These are phyloP conservation scores for Miichthys miiuy DNA, from an alignment of 2,797 vertebrate species.

Conservation along the genomic window DNA sequence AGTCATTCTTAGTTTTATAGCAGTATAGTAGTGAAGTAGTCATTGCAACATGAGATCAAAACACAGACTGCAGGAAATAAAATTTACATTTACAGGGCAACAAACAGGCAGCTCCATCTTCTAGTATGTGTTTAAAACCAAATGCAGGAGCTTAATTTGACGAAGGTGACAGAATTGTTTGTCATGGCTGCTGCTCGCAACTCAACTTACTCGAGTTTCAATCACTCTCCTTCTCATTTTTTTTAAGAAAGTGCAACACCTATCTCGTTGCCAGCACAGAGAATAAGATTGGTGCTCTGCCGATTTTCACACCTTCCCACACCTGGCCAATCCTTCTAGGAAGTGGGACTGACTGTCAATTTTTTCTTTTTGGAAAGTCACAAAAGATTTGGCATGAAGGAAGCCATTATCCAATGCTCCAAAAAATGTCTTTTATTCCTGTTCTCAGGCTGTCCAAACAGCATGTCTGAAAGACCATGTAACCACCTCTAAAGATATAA, in stretches of 20 bases:
- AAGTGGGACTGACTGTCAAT: slow-evolving; percentile 27
- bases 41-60: not conserved
- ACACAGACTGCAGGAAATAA: not conserved
- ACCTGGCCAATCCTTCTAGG: slow-evolving; percentile 30
- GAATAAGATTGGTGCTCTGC: slow-evolving; percentile 26
- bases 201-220: slow-evolving; percentile 5
- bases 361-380: slow-evolving; percentile 22
- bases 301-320: slow-evolving; percentile 52
- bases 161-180: not conserved
- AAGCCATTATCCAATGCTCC: not conserved
- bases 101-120: not conserved
- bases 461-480: not conserved
- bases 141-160: not conserved
- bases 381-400: not conserved
- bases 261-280: slow-evolving; percentile 25
- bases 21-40: not conserved
- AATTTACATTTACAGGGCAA: not conserved
- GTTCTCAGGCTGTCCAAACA: not conserved
- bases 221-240: slow-evolving; percentile 37
- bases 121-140: not conserved
- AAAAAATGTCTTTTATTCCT: not conserved
- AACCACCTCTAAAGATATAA: not conserved
- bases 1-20: not conserved
- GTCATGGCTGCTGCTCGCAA: slow-evolving; percentile 24
- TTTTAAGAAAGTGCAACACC: slow-evolving; percentile 33